phyloP scores from a whole-genome alignment of 1,140 invertebrate genomes.

The Monomorium pharaonis region DNA sequence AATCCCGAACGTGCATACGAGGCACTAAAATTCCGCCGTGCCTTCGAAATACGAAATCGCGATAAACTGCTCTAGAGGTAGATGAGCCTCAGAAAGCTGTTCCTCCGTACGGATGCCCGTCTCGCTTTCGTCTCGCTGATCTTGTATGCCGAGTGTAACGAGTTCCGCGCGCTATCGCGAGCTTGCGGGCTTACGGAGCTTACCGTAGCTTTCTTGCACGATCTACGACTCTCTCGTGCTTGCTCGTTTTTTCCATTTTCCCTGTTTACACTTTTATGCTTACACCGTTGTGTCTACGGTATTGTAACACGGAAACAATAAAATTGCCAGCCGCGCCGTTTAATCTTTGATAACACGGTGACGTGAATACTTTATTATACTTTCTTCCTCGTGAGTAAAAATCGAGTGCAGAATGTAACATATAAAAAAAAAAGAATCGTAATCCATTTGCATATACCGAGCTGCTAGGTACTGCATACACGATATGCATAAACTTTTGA shows the following conservation, averaged over 20 bases:
- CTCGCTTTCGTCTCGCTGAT: conserved; percentile 41
- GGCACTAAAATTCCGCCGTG: neutral
- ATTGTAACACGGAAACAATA: conserved; percentile 52
- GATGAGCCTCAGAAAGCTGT: conserved; percentile 28
- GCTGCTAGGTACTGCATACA: neutral
- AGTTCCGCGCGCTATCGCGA: conserved; percentile 57
- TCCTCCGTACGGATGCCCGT: neutral
- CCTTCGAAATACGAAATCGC: conserved; percentile 4
- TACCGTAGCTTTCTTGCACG: conserved; percentile 22
- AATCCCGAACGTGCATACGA: neutral
- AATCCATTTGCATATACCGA: neutral
- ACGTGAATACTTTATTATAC: conserved; percentile 41
- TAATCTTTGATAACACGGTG: conserved; percentile 35
- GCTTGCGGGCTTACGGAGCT: conserved; percentile 48
- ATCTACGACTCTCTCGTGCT: conserved; percentile 44
- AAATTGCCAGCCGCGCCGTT: conserved; percentile 27
- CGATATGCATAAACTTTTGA: neutral
- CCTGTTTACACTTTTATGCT: conserved; percentile 40
- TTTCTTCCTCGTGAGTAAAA: conserved; percentile 1
- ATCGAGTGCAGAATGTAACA: conserved; percentile 12
- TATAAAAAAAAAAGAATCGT: neutral
- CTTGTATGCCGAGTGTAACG: conserved; percentile 61
- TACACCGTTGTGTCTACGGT: conserved; percentile 19
- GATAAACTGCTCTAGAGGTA: conserved; percentile 17
- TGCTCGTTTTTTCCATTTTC: neutral